Evolutionary conservation across 2,888 invertebrate species (phyloP).

Genomic region (Sarcophaga subvicina): DNA sequence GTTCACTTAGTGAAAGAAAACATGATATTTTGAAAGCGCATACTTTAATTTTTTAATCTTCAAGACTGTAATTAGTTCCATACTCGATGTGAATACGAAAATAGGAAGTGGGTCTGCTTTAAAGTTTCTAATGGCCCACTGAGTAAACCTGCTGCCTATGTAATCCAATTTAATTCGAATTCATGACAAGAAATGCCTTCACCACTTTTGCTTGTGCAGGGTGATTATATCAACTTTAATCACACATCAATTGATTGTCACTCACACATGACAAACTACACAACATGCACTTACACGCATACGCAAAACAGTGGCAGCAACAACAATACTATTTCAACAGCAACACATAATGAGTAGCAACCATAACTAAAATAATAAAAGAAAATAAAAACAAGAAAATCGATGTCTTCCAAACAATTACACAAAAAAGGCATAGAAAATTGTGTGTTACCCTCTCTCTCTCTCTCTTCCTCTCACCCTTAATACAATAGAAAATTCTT

Average conservation of each 20-base stretch:
- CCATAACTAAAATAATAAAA: neutral
- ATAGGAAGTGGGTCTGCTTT: too few species aligned
- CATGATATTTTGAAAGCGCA: too few species aligned
- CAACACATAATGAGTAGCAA: neutral
- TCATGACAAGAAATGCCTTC: too few species aligned
- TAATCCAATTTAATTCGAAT: too few species aligned
- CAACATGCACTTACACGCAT: constrained; percentile 2
- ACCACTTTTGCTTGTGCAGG: too few species aligned
- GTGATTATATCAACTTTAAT: neutral
- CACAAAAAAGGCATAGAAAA: constrained; percentile 2
- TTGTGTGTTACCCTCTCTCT: neutral
- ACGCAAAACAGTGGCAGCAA: neutral
- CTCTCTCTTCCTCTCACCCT: neutral
- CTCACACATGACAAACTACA: constrained; percentile 36
- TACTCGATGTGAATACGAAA: too few species aligned
- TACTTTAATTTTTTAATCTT: too few species aligned
- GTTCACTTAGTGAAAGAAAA: too few species aligned
- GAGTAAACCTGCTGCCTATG: too few species aligned
- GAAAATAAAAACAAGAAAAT: constrained; percentile 31
- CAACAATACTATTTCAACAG: neutral
- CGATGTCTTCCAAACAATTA: constrained; percentile 47
- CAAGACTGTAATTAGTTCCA: too few species aligned
- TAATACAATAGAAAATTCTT: neutral
- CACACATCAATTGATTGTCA: constrained; percentile 38
- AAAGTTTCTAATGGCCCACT: too few species aligned